Conservation (phyloP, 2,797 vertebrate species). For the Acridotheres tristis region DNA sequence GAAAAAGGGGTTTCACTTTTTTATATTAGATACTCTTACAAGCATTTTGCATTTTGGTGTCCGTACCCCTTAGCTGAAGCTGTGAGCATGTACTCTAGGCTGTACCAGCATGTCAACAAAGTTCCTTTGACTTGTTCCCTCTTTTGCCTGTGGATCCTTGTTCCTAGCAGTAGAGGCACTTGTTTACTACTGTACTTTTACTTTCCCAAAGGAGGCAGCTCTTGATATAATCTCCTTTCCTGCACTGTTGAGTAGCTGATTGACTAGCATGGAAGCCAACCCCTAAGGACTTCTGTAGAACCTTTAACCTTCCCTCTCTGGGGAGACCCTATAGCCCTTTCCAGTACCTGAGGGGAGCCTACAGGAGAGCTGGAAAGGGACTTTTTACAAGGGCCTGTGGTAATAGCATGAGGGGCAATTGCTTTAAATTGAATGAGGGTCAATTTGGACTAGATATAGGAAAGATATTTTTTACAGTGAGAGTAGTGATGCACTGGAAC, state of each 20-base stretch:
- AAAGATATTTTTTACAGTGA: neutral
- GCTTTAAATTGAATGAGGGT: neutral
- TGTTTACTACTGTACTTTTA: neutral
- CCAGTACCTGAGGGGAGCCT: neutral
- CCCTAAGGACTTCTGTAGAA: neutral
- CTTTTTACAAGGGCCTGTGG: neutral
- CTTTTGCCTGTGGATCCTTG: neutral
- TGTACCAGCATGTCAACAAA: neutral
- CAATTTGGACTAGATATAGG: neutral
- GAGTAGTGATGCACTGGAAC: neutral
- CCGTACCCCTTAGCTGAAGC: neutral
- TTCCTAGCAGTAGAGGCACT: neutral
- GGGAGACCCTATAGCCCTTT: neutral
- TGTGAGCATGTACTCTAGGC: neutral
- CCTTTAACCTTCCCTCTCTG: neutral
- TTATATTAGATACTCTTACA: neutral
- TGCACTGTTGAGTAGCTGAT: neutral
- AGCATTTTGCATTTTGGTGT: neutral
- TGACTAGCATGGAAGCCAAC: neutral
- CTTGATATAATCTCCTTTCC: neutral
- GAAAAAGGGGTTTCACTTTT: neutral
- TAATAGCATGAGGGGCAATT: neutral
- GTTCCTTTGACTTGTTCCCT: neutral
- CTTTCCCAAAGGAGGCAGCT: neutral
- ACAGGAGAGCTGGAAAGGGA: neutral